Evolutionary conservation across 2,797 vertebrate genomes (phyloP).

Genomic region (Channallabes apus): DNA sequence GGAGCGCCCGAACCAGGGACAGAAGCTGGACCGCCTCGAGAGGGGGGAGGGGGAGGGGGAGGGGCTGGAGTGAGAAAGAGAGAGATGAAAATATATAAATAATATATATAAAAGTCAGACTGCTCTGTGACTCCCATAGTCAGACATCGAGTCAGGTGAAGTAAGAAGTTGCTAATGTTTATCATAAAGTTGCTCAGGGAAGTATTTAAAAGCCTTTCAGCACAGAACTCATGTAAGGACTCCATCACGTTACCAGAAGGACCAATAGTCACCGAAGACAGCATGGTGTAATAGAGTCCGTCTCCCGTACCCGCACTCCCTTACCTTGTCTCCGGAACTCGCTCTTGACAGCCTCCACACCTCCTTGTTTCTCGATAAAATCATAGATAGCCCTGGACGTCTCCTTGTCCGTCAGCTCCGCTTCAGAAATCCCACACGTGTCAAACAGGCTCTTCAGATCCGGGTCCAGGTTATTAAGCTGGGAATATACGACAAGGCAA

Average conservation of each 20-base stretch:
- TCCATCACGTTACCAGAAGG: neutral
- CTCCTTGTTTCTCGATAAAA: constrained; percentile 97
- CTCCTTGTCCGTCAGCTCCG: constrained; percentile 96
- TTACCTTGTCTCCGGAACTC: constrained; percentile 94
- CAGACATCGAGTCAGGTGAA: too few relatives aligned
- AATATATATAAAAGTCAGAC: too few relatives aligned
- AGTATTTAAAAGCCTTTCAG: neutral
- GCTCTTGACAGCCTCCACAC: constrained; percentile 95
- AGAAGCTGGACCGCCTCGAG: constrained; percentile 72
- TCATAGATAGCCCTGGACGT: constrained; percentile 99
- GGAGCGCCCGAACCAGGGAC: constrained; percentile 65
- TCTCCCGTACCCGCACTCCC: neutral
- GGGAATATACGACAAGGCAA: neutral
- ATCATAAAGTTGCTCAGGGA: neutral
- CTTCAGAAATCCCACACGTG: constrained; percentile 96
- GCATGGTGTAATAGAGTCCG: neutral
- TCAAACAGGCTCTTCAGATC: constrained; percentile 97
- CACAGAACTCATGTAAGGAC: neutral
- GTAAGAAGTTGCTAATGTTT: neutral
- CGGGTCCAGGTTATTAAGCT: constrained; percentile 98
- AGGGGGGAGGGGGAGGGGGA: constrained; percentile 74
- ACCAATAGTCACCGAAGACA: neutral
- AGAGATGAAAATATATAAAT: too few relatives aligned
- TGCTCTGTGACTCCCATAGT: too few relatives aligned
- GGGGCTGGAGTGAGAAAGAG: constrained; percentile 61